Evolutionary conservation across 2,797 vertebrate genomes (phyloP), one percentile per base, ranked within the genome.

Genomic region (Trachops cirrhosus): DNA sequence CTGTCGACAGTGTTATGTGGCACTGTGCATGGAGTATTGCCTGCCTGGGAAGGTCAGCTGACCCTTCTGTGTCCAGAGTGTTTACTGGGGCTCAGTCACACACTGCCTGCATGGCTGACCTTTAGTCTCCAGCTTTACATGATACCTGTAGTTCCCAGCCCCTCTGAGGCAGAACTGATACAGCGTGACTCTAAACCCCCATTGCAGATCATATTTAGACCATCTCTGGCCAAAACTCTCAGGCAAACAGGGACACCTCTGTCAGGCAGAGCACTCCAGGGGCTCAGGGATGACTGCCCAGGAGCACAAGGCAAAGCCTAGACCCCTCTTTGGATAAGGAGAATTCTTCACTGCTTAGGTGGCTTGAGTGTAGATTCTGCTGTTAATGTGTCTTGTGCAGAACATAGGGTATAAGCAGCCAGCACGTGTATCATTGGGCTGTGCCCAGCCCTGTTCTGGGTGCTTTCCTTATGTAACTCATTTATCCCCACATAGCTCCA

Each of bases 341-440:
- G 2, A 11, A 3, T 1, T 70, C 57, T n/a, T n/a, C 41, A 57
- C 16, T 1, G 1, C 5, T 0, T 2, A 0, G 48, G n/a, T n/a
- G 84, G 7, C 19, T 37, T 11, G 32, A 70, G 37, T 46, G 15
- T 1, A 8, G 18, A 6, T 52, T 9, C 9, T 5, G 22, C 19
- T 4, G 0, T 41, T 4, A 8, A 0, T 0, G 1, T 21, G 37
- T 88, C 24, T 10, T 2, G 41, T 16, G 24, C 0, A 12, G 9
- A 32, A 26, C n/a, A 15, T 7, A 5, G 68, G 4, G 1, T 14
- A 0, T 0, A 9, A 3, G 4, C 16, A 0, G 34, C 57, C 6
- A 11, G 29, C 48, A 2, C 0, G 0, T 2, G 10, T 4, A 2
- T 32, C 3, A 1, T 18, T 5, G 3, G 9, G 16, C 8, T 0